Evolutionary conservation across 2,888 invertebrate genomes (phyloP).

Genomic region (Cinara cedri): DNA sequence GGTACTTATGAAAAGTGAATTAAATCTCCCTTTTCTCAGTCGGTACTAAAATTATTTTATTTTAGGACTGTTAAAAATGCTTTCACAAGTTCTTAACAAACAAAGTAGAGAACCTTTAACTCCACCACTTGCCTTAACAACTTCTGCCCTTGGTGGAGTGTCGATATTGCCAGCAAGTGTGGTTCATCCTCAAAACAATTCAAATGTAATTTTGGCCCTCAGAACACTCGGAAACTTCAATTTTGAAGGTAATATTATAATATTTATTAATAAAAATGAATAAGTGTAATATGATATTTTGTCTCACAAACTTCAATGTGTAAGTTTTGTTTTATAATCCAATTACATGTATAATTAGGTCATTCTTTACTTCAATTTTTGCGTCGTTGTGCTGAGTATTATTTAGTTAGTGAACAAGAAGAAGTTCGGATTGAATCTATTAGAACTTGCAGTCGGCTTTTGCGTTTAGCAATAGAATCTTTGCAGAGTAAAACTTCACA

Average conservation of each 20-base stretch:
- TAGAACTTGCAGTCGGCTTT: slow-evolving; percentile 86
- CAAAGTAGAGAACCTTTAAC: slow-evolving; percentile 68
- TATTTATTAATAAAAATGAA: not conserved
- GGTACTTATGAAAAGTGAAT: slow-evolving; percentile 62
- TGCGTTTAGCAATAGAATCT: slow-evolving; percentile 79
- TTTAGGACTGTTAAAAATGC: slow-evolving; percentile 79
- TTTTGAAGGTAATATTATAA: slow-evolving; percentile 72
- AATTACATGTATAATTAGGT: slow-evolving; percentile 63
- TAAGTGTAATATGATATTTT: too few species aligned
- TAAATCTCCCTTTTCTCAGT: not conserved
- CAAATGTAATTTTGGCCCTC: slow-evolving; percentile 87
- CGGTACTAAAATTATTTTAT: slow-evolving; percentile 30
- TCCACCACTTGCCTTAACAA: slow-evolving; percentile 59
- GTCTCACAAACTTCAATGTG: not conserved
- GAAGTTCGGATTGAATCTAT: slow-evolving; percentile 94
- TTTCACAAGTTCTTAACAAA: slow-evolving; percentile 89
- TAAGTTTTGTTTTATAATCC: not conserved
- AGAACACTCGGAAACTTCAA: slow-evolving; percentile 87
- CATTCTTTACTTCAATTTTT: slow-evolving; percentile 92
- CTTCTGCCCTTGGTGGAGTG: slow-evolving; percentile 49
- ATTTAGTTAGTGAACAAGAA: slow-evolving; percentile 86
- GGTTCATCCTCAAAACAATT: slow-evolving; percentile 74
- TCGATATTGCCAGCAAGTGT: slow-evolving; percentile 60
- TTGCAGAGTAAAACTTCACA: slow-evolving; percentile 73
- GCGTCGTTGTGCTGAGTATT: slow-evolving; percentile 88